A percentile compares a stretch with the other conserved stretches of the same genome.
These are phyloP conservation scores for Catamblyrhynchus diadema DNA, from an alignment of 2,797 vertebrate genomes.

Conservation along the genomic window DNA sequence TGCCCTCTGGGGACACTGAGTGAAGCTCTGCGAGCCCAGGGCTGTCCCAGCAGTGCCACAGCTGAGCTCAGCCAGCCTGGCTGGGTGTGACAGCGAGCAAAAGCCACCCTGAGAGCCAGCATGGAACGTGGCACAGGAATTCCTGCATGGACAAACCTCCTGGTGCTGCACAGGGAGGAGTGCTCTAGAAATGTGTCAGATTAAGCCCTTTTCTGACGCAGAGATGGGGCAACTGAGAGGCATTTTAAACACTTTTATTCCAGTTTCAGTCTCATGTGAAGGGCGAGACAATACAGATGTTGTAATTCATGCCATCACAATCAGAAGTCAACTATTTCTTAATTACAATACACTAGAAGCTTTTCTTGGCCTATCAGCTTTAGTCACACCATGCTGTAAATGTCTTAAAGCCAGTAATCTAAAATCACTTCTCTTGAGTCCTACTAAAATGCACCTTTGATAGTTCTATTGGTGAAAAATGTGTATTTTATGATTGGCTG, in stretches of 20 bases:
- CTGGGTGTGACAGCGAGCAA: not conserved
- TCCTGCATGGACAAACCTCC: not conserved
- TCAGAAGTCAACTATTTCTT: not conserved
- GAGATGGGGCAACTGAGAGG: not conserved
- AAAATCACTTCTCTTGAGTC: not conserved
- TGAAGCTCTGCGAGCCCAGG: no score
- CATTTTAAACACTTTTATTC: not conserved
- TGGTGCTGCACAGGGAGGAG: not conserved
- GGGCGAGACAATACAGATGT: not conserved
- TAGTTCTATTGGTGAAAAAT: not conserved
- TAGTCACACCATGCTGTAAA: not conserved
- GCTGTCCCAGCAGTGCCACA: not conserved
- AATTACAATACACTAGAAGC: not conserved
- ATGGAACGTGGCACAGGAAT: fast-evolving
- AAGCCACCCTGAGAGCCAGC: not conserved
- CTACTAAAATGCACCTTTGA: not conserved
- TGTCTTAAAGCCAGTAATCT: not conserved
- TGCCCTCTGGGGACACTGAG: not conserved
- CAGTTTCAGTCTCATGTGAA: not conserved
- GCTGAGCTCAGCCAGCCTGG: fast-evolving
- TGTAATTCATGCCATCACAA: not conserved
- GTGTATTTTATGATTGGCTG: no score
- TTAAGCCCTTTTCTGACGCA: not conserved
- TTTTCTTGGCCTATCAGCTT: not conserved
- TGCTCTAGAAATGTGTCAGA: fast-evolving